Conservation (phyloP, 2,888 invertebrate species). For the Trissolcus japonicus region DNA sequence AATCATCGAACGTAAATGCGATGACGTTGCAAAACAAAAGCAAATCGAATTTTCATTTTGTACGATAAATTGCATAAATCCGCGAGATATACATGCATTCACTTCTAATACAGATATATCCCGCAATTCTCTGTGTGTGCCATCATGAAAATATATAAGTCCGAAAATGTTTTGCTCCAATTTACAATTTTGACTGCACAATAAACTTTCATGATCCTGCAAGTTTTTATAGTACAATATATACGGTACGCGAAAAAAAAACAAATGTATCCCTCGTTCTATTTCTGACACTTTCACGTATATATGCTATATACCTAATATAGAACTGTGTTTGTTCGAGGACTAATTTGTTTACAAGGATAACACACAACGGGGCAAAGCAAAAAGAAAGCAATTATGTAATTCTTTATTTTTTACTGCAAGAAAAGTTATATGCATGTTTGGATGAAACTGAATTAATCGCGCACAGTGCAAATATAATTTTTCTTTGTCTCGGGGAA, state of each 20-base stretch:
- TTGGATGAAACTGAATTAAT: slow-evolving; percentile 40
- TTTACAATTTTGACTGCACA: slow-evolving; percentile 28
- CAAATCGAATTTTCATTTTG: slow-evolving; percentile 42
- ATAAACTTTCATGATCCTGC: slow-evolving; percentile 26
- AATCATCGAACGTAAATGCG: slow-evolving; percentile 30
- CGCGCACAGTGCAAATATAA: slow-evolving; percentile 40
- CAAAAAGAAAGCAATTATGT: no score
- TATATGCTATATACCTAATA: no score
- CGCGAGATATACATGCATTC: slow-evolving; percentile 3
- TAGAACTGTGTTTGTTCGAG: no score
- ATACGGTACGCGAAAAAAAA: slow-evolving; percentile 5
- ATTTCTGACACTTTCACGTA: no score
- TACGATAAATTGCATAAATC: slow-evolving; percentile 38
- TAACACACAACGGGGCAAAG: no score
- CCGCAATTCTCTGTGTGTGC: slow-evolving; percentile 11
- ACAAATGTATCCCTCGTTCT: no score
- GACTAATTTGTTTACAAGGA: no score
- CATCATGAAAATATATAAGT: not conserved
- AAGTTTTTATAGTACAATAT: slow-evolving; percentile 11
- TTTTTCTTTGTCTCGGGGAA: slow-evolving; percentile 16
- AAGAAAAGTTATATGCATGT: slow-evolving; percentile 2
- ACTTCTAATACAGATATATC: slow-evolving; percentile 43
- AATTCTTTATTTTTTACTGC: not conserved
- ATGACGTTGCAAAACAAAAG: slow-evolving; percentile 32
- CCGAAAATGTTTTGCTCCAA: slow-evolving; percentile 38